These are phyloP conservation scores for Acanthacorydalis orientalis DNA, from an alignment of 2,888 invertebrate genomes.

Conservation along the genomic window DNA sequence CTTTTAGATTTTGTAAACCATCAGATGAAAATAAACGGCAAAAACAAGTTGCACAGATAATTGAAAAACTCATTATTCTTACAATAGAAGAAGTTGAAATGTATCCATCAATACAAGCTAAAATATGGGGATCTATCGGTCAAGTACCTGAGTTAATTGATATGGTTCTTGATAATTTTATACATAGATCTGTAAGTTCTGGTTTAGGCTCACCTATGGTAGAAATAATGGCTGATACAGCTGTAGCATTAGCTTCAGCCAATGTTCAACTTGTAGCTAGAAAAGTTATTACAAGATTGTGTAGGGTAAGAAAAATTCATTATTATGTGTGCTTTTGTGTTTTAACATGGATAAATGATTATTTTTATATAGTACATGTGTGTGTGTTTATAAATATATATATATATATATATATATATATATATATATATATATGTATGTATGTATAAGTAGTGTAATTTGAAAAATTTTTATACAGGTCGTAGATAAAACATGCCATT, in stretches of 20 bases:
- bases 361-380: no score
- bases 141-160: slow-evolving; percentile 89
- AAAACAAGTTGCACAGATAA: slow-evolving; percentile 78
- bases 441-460: no score
- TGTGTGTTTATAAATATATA: not conserved
- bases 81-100: slow-evolving; percentile 97
- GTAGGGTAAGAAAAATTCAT: slow-evolving; percentile 43
- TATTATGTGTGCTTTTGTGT: no score
- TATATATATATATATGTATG: not conserved
- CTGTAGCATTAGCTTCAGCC: slow-evolving; percentile 90
- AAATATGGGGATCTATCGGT: slow-evolving; percentile 96
- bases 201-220: slow-evolving; percentile 91
- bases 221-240: slow-evolving; percentile 97
- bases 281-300: slow-evolving; percentile 84
- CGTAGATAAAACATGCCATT: slow-evolving; percentile 85
- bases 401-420: not conserved
- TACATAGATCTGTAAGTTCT: slow-evolving; percentile 77
- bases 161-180: slow-evolving; percentile 91
- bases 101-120: slow-evolving; percentile 99
- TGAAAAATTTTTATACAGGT: slow-evolving; percentile 29
- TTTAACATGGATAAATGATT: no score
- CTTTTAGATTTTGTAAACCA: slow-evolving; percentile 72
- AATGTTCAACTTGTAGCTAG: slow-evolving; percentile 92
- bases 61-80: slow-evolving; percentile 88
- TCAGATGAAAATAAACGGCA: slow-evolving; percentile 81